A percentile compares a stretch with the other conserved stretches of the same genome.
These are phyloP conservation scores for Chalcosyrphus nemorum DNA, from an alignment of 2,888 invertebrate genomes.

Conservation along the genomic window DNA sequence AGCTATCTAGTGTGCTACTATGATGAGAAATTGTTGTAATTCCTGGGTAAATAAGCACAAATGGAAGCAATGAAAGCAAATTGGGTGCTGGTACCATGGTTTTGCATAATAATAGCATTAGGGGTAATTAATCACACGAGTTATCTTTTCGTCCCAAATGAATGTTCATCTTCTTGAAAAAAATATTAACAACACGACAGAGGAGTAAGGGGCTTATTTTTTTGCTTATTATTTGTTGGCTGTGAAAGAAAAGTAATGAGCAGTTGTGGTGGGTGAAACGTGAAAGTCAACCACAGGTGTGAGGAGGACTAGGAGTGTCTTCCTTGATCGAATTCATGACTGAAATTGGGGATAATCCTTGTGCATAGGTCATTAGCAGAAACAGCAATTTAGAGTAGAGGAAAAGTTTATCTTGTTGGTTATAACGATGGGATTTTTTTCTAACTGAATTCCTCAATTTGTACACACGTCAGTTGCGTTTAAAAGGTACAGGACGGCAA, in stretches of 20 bases:
- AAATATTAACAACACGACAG: conserved; percentile 13
- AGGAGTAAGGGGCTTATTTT: conserved; percentile 8
- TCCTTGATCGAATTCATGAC: not conserved
- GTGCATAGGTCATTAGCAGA: not conserved
- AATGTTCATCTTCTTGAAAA: conserved; percentile 52
- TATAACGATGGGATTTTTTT: not conserved
- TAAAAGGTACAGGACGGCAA: too few species aligned
- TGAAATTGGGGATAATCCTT: not conserved
- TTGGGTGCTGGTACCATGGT: conserved; percentile 69
- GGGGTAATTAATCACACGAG: conserved; percentile 71
- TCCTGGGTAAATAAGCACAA: conserved; percentile 69
- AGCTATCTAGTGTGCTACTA: conserved; percentile 6
- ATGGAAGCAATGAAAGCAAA: conserved; percentile 70
- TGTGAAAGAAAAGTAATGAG: not conserved
- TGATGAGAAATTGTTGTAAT: conserved; percentile 69
- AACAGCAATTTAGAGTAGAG: too few species aligned
- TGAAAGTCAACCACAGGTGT: conserved; percentile 13
- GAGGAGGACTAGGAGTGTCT: not conserved
- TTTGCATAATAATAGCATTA: conserved; percentile 73
- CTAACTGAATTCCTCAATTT: too few species aligned
- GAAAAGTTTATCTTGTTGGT: too few species aligned
- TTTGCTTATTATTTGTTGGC: not conserved
- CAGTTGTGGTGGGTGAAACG: not conserved
- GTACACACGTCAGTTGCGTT: too few species aligned
- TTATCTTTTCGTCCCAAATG: conserved; percentile 62